Base-by-base conservation (phyloP, 2,113 vertebrate genomes). In the Catharus fuscescens region DNA sequence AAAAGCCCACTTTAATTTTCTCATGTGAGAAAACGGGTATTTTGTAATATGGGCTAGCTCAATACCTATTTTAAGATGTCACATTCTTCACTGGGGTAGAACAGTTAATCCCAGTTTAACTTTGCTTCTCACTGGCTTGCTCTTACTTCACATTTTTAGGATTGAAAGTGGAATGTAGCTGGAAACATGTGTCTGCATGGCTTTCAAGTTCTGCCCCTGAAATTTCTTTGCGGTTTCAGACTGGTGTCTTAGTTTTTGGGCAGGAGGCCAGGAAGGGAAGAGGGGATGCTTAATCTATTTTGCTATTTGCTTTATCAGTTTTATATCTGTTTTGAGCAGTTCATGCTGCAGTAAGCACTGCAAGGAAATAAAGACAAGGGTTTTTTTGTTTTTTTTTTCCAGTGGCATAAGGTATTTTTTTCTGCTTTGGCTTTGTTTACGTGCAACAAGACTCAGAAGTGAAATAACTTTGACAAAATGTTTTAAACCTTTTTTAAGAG, bases 1-100 rank as follows among this genome's bases (percentile, higher is more conserved):
- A 88, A 79, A 93, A 70, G 83, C 91, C 87, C 66, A 10, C 10
- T 92, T 97, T 34, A 44, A 87, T 95, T 96, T 97, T 96, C 91
- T 98, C 93, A 23, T 24, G 1, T 78, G 90, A 94, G 92, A 94
- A 95, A 96, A 95, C 17, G 38, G 89, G 70, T 83, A 87, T 83
- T 92, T 95, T 87, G 85, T 96, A 36, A 54, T 50, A 47, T 5
- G 45, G 77, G 66, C 42, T 85, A 5, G 77, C 59, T 57, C 2
- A 0, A 84, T 80, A 56, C 19, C 16, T 56, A 85, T 80, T 86
- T 80, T n/a, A 89, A 82, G 56, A 56, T 61, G 44, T 65, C 25
- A 2, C 6, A 0, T 83, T 88, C 19, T 82, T 69, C 42, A 21
- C 45, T 54, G 67, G 42, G 52, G 11, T 65, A 42, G 57, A 73